Percentiles rank a stretch among this genome's conserved stretches.
These are phyloP conservation scores for Alitta virens DNA, from an alignment of 2,888 invertebrate species.

Conservation along the genomic window DNA sequence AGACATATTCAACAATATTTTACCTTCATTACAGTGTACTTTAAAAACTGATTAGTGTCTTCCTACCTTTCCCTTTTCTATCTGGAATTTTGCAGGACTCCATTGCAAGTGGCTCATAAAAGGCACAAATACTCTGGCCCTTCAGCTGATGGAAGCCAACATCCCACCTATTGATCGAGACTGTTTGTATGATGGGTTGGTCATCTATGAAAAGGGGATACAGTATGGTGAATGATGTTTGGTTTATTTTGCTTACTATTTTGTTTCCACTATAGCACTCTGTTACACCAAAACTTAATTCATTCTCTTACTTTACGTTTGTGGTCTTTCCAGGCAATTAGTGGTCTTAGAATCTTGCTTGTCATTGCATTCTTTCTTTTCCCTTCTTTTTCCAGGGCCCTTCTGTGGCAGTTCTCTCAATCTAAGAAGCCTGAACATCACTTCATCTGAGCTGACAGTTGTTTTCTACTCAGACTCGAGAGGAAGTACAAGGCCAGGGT, in stretches of 20 bases:
- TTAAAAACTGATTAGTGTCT: no score
- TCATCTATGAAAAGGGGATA: conserved; percentile 18
- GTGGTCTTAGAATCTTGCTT: no score
- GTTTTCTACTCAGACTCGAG: conserved; percentile 26
- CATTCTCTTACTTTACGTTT: no score
- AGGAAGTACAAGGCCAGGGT: neutral
- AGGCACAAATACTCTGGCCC: neutral
- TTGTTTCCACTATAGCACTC: neutral
- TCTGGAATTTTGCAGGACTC: conserved; percentile 6
- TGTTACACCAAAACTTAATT: no score
- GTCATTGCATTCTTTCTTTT: no score
- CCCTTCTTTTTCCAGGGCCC: conserved; percentile 19
- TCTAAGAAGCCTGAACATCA: neutral
- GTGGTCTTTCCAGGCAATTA: no score
- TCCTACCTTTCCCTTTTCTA: no score
- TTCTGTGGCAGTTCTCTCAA: conserved; percentile 19
- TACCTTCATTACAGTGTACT: no score
- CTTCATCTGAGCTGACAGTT: conserved; percentile 5
- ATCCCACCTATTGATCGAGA: conserved; percentile 12
- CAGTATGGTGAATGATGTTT: conserved; percentile 18
- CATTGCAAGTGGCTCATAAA: conserved; percentile 16
- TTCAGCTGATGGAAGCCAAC: conserved; percentile 16
- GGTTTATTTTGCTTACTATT: neutral
- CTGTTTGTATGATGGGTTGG: conserved; percentile 27
- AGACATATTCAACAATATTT: no score